Evolutionary conservation across 2,888 invertebrate species (phyloP).

Genomic region (Synanthedon tipuliformis): DNA sequence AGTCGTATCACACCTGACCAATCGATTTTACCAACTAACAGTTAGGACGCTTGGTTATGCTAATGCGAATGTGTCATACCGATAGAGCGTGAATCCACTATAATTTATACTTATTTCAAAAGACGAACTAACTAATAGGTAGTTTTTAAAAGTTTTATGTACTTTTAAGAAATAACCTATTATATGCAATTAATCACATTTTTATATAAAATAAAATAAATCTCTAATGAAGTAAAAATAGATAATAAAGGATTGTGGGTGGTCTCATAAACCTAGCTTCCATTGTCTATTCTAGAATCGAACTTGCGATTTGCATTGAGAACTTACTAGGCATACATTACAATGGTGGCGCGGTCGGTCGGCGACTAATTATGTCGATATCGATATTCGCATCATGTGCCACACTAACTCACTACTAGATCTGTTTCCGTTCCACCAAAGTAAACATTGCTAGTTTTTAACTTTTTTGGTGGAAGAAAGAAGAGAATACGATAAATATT

Average conservation of each 20-base stretch:
- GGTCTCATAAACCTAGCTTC: slow-evolving; percentile 60
- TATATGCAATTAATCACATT: no score
- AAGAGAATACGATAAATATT: no score
- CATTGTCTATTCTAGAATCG: slow-evolving; percentile 68
- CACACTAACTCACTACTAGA: slow-evolving; percentile 49
- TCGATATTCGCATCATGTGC: slow-evolving; percentile 50
- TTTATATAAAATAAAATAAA: no score
- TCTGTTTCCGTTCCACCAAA: slow-evolving; percentile 16
- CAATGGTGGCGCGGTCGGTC: slow-evolving; percentile 37
- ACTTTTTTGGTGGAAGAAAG: not conserved
- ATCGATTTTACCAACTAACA: slow-evolving; percentile 19
- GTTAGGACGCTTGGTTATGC: not conserved
- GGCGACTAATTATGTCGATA: slow-evolving; percentile 60
- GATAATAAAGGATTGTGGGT: slow-evolving; percentile 35
- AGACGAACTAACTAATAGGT: no score
- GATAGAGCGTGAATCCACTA: not conserved
- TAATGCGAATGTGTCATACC: not conserved
- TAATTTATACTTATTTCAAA: not conserved
- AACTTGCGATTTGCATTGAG: slow-evolving; percentile 67
- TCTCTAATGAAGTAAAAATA: not conserved
- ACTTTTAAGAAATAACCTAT: no score
- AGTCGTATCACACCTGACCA: slow-evolving; percentile 34
- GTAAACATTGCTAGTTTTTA: not conserved
- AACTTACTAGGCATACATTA: slow-evolving; percentile 62
- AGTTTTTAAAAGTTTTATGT: no score